A percentile compares a stretch with the other conserved stretches of the same genome.
Conservation (phyloP, 2,888 invertebrate genomes). For the Thymelicus acteon region DNA sequence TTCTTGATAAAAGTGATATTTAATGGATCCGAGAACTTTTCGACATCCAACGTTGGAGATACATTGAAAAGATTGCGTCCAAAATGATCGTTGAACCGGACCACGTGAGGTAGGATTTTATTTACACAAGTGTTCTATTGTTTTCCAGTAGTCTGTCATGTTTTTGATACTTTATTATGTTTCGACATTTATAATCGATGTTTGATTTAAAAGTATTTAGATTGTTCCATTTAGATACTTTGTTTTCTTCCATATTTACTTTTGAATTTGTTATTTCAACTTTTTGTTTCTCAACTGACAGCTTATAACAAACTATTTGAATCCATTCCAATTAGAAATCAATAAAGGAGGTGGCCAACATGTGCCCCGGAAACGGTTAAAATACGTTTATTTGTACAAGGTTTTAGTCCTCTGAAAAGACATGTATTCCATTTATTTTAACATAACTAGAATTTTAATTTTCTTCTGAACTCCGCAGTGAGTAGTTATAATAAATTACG, state of each 20-base stretch:
- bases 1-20: constrained; percentile 66
- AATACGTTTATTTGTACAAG: too few relatives aligned
- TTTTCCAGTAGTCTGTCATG: constrained; percentile 47
- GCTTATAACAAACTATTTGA: constrained; percentile 7
- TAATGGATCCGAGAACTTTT: constrained; percentile 74
- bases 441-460: too few relatives aligned
- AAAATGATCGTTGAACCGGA: constrained; percentile 84
- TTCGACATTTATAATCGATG: constrained; percentile 16
- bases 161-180: constrained; percentile 18
- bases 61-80: constrained; percentile 76
- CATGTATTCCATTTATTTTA: too few relatives aligned
- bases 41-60: constrained; percentile 62
- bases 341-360: too few relatives aligned
- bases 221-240: constrained; percentile 17
- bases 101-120: constrained; percentile 78
- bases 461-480: too few relatives aligned
- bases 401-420: too few relatives aligned
- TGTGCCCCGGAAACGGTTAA: too few relatives aligned
- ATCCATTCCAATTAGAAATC: constrained; percentile 35
- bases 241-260: not conserved
- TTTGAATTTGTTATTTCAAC: constrained; percentile 13
- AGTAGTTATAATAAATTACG: too few relatives aligned
- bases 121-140: constrained; percentile 68
- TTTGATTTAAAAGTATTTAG: constrained; percentile 13
- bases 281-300: constrained; percentile 7